Evolutionary conservation across 2,888 invertebrate species (phyloP), one percentile per base, ranked within the genome.

Genomic region (Lepidocyrtinus sp.): DNA sequence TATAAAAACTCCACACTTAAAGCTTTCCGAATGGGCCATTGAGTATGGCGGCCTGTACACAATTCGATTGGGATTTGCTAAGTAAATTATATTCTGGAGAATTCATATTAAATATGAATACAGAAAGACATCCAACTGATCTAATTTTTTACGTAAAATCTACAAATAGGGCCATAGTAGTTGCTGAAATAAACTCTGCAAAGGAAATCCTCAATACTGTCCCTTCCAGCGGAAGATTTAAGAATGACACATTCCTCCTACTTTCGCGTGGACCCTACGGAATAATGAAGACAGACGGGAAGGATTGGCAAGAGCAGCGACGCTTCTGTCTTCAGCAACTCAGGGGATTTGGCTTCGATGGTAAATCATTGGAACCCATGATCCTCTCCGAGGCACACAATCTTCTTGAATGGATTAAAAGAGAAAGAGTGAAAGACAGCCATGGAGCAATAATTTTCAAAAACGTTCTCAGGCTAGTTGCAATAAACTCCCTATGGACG

Each of bases 401-500:
- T 25, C 15, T 69, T 3, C 3, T 22, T 7, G 55, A 25, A 7
- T 69, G 50, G 25, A 25, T 69, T 1, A 62, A 62, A 5, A 62
- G 19, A 19, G 24, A 22, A 62, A 22, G 5, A 5, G 36, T 12
- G 5, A 36, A 36, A 12, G 36, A 36, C 12, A 12, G 12, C 12
- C 36, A 7, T 5, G 12, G 36, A 12, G 12, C 5, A 7, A 12
- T 36, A 7, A 12, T 36, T 5, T 36, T 36, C 5, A 36, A 36
- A 36, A 12, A 36, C 12, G 12, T 36, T 7, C 36, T 36, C 5
- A 5, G 36, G 5, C 36, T 80, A 12, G 74, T 81, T 1, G 83
- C 83, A 21, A 26, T 83, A n/a, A 84, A 84, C 70, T 77, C 81
- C 0, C 36, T 83, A 2, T 84, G 83, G 83, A 67, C 59, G 9